Conservation (phyloP, 2,797 vertebrate genomes). For the Falco berigora region DNA sequence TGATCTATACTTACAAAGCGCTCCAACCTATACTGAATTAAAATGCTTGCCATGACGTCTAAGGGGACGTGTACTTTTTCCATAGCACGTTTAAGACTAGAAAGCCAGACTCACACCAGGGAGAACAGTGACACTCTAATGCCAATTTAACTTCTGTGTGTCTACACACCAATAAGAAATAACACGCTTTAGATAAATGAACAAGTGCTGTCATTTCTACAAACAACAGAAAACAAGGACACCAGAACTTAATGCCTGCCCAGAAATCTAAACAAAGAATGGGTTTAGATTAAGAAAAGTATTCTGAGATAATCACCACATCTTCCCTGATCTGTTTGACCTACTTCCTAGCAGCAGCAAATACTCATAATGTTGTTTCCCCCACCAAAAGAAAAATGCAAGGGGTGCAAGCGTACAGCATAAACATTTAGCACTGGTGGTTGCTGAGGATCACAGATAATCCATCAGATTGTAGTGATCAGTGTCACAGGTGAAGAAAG, state of each 20-base stretch:
- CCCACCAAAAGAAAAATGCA: not conserved
- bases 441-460: constrained; percentile 5
- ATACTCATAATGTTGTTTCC: not conserved
- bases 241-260: not conserved
- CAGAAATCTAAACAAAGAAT: not conserved
- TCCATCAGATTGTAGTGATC: accelerated
- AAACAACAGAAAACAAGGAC: not conserved
- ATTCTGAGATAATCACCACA: not conserved
- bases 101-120: not conserved
- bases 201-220: not conserved
- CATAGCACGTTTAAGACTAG: not conserved
- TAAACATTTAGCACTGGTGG: constrained; percentile 5
- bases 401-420: not conserved
- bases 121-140: not conserved
- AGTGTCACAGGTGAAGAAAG: not conserved
- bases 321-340: not conserved
- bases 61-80: not conserved
- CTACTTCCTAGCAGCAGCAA: not conserved
- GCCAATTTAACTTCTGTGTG: not conserved
- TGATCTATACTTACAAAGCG: not conserved
- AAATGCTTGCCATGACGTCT: not conserved
- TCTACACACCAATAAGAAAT: not conserved
- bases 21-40: not conserved
- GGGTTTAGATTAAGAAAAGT: not conserved
- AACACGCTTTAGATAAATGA: not conserved